These are phyloP conservation scores for Buteo buteo DNA, from an alignment of 2,113 vertebrate genomes.

Conservation along the genomic window DNA sequence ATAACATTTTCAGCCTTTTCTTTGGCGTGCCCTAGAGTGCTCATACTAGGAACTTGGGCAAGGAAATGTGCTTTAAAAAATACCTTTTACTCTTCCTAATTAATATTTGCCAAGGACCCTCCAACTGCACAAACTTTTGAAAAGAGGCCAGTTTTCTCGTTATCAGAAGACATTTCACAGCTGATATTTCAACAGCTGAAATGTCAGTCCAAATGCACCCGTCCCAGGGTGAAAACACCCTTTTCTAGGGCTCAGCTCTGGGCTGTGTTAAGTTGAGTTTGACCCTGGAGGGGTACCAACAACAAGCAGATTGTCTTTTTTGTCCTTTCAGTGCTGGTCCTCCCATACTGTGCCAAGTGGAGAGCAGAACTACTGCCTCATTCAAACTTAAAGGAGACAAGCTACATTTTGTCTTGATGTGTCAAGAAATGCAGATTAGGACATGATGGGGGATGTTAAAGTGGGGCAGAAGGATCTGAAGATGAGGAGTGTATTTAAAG, in stretches of 20 bases:
- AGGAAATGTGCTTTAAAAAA: neutral
- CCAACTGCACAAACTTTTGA: neutral
- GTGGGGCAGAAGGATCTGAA: neutral
- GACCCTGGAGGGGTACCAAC: neutral
- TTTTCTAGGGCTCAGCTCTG: neutral
- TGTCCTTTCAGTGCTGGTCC: neutral
- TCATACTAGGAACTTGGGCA: neutral
- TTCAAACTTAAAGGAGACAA: neutral
- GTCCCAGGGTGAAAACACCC: neutral
- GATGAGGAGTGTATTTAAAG: slow-evolving; percentile 21
- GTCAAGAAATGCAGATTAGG: slow-evolving; percentile 18
- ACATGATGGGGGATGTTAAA: neutral
- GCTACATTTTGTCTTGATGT: neutral
- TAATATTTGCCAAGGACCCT: neutral
- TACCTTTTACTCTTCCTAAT: neutral
- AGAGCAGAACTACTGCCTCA: neutral
- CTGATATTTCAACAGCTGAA: neutral
- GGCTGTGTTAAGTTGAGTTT: neutral
- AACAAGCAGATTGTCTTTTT: neutral
- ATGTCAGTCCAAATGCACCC: neutral
- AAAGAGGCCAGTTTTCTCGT: neutral
- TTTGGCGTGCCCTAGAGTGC: neutral
- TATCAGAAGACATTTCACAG: neutral
- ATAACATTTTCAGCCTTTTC: neutral
- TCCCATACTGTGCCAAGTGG: neutral